phyloP scores from a whole-genome alignment of 2,888 invertebrate species.

The Neoscelio sp. region DNA sequence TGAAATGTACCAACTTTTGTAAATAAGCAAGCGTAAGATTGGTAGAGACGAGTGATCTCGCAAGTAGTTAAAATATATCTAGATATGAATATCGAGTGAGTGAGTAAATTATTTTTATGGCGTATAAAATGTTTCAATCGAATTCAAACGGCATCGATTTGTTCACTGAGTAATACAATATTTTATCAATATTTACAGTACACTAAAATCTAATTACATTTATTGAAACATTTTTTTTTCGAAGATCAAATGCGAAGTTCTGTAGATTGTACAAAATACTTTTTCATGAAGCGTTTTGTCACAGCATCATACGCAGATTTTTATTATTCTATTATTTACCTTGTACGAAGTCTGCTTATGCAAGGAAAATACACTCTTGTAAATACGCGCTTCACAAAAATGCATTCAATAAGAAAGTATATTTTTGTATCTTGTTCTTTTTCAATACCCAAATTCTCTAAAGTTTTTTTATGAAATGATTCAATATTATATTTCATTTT shows the following conservation, averaged over 20 bases:
- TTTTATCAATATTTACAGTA: too few species aligned
- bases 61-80: constrained; percentile 3
- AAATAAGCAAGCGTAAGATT: constrained; percentile 58
- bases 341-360: constrained; percentile 30
- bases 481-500: neutral
- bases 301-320: neutral
- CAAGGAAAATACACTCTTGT: constrained; percentile 24
- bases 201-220: too few species aligned
- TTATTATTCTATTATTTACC: neutral
- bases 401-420: constrained; percentile 26
- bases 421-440: neutral
- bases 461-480: too few species aligned
- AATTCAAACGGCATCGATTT: too few species aligned
- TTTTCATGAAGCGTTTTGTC: neutral
- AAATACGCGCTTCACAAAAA: constrained; percentile 45
- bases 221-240: constrained; percentile 10
- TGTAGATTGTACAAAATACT: neutral
- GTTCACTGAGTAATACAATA: too few species aligned
- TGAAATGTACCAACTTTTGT: constrained; percentile 37
- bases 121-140: too few species aligned
- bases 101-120: constrained; percentile 20
- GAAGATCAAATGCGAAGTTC: neutral
- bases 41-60: constrained; percentile 16
- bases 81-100: constrained; percentile 4
- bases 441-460: too few species aligned